Conservation (phyloP, 2,888 invertebrate genomes). For the Syrphus vitripennis region DNA sequence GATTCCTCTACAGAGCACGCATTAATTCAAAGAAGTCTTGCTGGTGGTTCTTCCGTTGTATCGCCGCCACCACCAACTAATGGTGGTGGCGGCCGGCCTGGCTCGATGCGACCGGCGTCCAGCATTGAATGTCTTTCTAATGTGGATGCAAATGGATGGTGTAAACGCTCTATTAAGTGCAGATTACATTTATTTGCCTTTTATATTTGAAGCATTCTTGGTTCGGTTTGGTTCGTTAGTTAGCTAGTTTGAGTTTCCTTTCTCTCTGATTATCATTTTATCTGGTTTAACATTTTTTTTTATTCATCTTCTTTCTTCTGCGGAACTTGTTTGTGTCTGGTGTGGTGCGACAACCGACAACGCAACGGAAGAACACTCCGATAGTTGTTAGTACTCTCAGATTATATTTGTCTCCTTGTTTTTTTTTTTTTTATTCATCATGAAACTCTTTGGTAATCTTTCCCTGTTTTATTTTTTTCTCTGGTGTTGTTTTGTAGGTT, state of each 20-base stretch:
- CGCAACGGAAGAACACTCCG: conserved; percentile 19
- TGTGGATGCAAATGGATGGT: conserved; percentile 66
- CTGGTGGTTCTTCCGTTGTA: neutral
- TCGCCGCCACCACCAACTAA: neutral
- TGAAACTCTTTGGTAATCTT: conserved; percentile 34
- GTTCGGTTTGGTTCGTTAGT: conserved; percentile 29
- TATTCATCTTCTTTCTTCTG: neutral
- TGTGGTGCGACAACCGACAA: conserved; percentile 21
- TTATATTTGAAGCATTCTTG: conserved; percentile 24
- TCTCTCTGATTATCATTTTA: conserved; percentile 54
- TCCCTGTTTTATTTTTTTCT: neutral
- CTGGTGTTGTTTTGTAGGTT: conserved; percentile 14
- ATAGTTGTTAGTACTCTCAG: conserved; percentile 30
- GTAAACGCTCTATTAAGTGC: conserved; percentile 72
- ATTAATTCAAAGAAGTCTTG: conserved; percentile 31
- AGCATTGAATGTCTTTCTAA: conserved; percentile 44
- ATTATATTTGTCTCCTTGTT: conserved; percentile 40
- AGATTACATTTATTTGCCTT: conserved; percentile 62
- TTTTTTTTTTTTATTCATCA: neutral
- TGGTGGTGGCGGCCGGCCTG: neutral
- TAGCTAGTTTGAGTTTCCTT: conserved; percentile 22
- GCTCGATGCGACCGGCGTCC: neutral
- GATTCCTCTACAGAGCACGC: conserved; percentile 55
- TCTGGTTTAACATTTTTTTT: conserved; percentile 37
- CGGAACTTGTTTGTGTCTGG: conserved; percentile 66